Evolutionary conservation across 2,888 invertebrate species (phyloP).

Genomic region (Sabellastarte sp.): DNA sequence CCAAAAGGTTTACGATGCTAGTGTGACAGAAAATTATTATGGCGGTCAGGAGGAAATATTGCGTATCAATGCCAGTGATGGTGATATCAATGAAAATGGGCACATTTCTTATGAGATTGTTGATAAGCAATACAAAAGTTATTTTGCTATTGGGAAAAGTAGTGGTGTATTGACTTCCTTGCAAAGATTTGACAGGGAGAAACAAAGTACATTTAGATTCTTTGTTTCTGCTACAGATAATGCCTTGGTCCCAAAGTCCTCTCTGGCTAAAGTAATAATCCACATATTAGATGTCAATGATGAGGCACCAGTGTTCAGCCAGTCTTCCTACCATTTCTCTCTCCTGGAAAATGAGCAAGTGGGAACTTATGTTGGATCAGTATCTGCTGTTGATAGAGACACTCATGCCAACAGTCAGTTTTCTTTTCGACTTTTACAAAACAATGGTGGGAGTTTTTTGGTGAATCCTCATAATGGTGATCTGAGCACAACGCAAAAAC

Average conservation of each 20-base stretch:
- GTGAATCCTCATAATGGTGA: background rate
- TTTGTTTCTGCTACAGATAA: background rate
- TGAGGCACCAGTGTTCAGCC: background rate
- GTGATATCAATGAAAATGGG: background rate
- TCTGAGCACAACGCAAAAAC: background rate
- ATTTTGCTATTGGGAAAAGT: background rate
- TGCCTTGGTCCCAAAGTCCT: background rate
- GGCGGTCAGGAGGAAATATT: background rate
- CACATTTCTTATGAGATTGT: background rate
- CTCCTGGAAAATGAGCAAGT: background rate
- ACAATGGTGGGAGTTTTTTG: background rate
- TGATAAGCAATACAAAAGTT: background rate
- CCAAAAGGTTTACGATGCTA: background rate
- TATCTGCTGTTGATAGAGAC: background rate
- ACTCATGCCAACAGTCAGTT: background rate
- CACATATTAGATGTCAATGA: conserved; percentile 1
- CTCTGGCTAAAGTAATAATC: background rate
- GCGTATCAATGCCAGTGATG: background rate
- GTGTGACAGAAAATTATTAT: background rate
- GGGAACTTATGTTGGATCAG: background rate
- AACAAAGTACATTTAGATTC: background rate
- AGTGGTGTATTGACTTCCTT: background rate
- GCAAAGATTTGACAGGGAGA: background rate
- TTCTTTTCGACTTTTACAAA: background rate
- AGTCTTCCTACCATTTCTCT: background rate